These are phyloP conservation scores for Lophochroa leadbeateri DNA, from an alignment of 2,113 vertebrate species.

Conservation along the genomic window DNA sequence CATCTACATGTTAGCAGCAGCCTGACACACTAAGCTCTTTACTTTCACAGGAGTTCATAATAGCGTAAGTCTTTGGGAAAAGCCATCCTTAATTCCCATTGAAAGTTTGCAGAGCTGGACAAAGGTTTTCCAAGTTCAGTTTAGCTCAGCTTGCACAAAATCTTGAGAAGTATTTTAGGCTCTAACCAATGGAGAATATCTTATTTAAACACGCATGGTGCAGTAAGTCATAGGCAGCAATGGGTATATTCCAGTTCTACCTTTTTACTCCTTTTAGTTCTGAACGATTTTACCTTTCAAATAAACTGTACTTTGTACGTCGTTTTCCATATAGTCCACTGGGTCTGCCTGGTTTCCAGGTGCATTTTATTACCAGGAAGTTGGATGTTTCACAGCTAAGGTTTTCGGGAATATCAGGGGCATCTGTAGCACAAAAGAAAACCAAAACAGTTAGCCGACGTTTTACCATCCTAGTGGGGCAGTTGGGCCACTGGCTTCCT, in stretches of 20 bases:
- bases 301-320: conserved; percentile 70
- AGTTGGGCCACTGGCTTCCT: background rate
- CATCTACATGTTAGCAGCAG: background rate
- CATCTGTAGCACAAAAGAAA: conserved; percentile 63
- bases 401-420: conserved; percentile 74
- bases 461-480: background rate
- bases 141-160: background rate
- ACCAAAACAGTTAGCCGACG: background rate
- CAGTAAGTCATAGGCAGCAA: background rate
- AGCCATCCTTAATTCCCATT: background rate
- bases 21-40: background rate
- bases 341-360: conserved; percentile 72
- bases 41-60: background rate
- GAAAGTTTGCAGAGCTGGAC: background rate
- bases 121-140: background rate
- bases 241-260: background rate
- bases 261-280: background rate
- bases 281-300: conserved; percentile 72
- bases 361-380: conserved; percentile 70
- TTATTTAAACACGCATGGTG: background rate
- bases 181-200: background rate
- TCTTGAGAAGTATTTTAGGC: background rate
- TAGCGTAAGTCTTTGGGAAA: background rate
- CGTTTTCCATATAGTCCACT: conserved; percentile 67
- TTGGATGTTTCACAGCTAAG: conserved; percentile 78